Conservation (phyloP, 2,113 vertebrate genomes). For the Anguilla japonica region DNA sequence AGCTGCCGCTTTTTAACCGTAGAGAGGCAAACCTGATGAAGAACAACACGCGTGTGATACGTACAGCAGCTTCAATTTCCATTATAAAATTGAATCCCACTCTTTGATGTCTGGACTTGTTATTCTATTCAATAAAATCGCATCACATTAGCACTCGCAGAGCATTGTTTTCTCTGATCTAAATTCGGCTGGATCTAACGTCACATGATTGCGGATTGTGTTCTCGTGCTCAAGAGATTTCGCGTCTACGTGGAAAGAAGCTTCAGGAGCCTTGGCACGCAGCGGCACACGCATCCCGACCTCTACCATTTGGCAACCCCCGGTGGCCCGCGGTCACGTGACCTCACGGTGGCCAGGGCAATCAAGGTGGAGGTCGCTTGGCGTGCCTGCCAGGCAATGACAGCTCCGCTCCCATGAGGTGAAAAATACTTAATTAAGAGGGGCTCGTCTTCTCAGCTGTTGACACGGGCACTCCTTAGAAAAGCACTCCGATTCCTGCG, state of each 20-base stretch:
- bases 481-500: not conserved
- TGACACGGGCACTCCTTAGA: too few relatives aligned
- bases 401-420: constrained; percentile 9
- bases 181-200: not conserved
- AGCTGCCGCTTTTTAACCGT: too few relatives aligned
- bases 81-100: not conserved
- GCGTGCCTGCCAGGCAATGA: constrained; percentile 32
- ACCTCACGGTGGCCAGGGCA: not conserved
- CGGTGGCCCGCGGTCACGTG: not conserved
- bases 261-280: not conserved
- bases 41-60: not conserved
- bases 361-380: constrained; percentile 27
- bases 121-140: not conserved
- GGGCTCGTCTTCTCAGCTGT: too few relatives aligned
- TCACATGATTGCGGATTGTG: not conserved
- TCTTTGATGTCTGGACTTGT: not conserved
- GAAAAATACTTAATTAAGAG: too few relatives aligned
- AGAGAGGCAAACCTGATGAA: not conserved
- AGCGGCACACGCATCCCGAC: not conserved
- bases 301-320: not conserved
- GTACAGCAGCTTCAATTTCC: not conserved
- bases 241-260: not conserved
- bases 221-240: not conserved
- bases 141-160: not conserved
- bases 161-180: not conserved